Conservation (phyloP, 2,797 vertebrate species). For the Anas capensis region DNA sequence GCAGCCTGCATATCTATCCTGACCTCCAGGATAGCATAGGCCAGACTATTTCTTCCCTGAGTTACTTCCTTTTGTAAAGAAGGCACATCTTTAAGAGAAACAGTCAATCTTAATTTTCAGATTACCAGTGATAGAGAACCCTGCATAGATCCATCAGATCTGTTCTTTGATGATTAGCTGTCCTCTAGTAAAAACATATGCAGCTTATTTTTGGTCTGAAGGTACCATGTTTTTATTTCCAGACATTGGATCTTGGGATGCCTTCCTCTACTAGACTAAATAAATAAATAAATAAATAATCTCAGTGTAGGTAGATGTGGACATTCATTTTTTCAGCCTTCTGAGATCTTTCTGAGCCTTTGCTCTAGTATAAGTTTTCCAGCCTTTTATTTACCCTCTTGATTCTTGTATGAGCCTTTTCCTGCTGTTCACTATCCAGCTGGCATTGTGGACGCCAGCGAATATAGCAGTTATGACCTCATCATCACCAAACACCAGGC, state of each 20-base stretch:
- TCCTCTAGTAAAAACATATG: neutral
- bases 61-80: conserved; percentile 21
- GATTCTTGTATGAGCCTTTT: neutral
- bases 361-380: neutral
- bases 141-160: neutral
- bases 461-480: neutral
- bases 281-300: neutral
- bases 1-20: rapidly evolving
- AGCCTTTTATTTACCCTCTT: neutral
- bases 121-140: neutral
- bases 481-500: neutral
- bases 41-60: neutral
- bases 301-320: neutral
- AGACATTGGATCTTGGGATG: neutral
- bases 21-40: neutral
- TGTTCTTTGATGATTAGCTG: neutral
- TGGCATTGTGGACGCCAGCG: neutral
- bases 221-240: neutral
- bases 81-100: neutral
- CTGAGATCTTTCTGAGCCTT: neutral
- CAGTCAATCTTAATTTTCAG: conserved; percentile 14
- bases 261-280: neutral
- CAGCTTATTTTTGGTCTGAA: neutral
- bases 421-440: neutral
- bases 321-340: neutral